Base-by-base conservation (phyloP, 2,113 vertebrate species). In the Puffinus mauretanicus region DNA sequence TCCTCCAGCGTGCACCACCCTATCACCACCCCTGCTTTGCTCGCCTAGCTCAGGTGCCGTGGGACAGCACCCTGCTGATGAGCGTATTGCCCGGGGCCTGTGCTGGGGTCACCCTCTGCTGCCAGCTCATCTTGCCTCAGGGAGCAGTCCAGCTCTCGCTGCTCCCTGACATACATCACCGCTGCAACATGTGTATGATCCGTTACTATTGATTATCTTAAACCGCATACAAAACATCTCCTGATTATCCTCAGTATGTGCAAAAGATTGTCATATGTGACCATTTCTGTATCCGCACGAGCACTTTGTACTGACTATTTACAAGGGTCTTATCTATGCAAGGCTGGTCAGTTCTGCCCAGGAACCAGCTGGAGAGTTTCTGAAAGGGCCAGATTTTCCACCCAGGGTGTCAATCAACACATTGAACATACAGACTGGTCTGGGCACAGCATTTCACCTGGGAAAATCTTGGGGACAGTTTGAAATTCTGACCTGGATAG, bases 41-140 rank as follows among this genome's bases (percentile, higher is more conserved):
- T 73, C 66, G 10, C 55, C 54, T 29, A 21, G 27, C 21, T 52
- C 22, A 15, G 16, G 27, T 40, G 44, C 52, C 51, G 3, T 34
- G 69, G n/a, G 44, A 21, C 10, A 47, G 32, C 25, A 30, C 6
- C 7, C 27, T 27, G 7, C 2, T 2, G 5, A 16, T 30, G 13
- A 9, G 4, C 15, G 10, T n/a, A 16, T 34, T 34, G 12, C 21
- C 9, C 3, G 6, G 0, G 2, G 13, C n/a, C 25, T 49, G 1
- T 65, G 11, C 6, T 52, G 26, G 16, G 29, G 16, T 79, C 17
- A 32, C 11, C 30, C 25, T 55, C 0, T 1, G 40, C 46, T 79
- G 60, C 9, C 60, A 69, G 67, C 17, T 75, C 25, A 36, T 20
- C 38, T 47, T 34, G 13, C 11, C 25, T 58, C n/a, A 72, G 29